Conservation (phyloP, 2,797 vertebrate genomes). For the Galago senegalensis region DNA sequence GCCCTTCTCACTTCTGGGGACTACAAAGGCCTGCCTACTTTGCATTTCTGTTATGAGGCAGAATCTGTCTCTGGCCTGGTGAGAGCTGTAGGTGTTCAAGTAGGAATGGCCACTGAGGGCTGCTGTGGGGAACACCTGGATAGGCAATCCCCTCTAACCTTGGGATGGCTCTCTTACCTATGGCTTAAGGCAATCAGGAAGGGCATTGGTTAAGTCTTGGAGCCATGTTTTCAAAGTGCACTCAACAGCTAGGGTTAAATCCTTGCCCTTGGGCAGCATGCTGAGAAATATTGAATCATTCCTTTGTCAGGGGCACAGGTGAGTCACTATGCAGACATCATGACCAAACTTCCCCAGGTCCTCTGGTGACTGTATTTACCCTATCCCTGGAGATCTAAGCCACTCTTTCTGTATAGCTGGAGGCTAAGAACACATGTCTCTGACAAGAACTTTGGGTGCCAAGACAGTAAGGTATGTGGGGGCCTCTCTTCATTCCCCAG, state of each 20-base stretch:
- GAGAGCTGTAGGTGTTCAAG: neutral
- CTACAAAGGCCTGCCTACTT: neutral
- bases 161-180: neutral
- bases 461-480: too few species aligned
- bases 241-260: neutral
- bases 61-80: neutral
- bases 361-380: neutral
- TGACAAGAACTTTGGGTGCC: neutral
- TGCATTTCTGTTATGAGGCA: neutral
- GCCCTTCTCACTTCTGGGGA: neutral
- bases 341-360: neutral
- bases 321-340: neutral
- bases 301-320: neutral
- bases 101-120: neutral
- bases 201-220: neutral
- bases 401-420: neutral
- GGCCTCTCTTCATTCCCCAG: neutral
- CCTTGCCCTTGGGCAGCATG: neutral
- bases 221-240: neutral
- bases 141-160: neutral
- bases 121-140: neutral
- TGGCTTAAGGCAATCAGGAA: neutral
- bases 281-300: neutral
- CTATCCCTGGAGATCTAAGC: neutral
- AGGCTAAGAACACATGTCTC: neutral